Base-by-base conservation (phyloP, 2,113 vertebrate genomes). In the Ancistrus triradiatus region DNA sequence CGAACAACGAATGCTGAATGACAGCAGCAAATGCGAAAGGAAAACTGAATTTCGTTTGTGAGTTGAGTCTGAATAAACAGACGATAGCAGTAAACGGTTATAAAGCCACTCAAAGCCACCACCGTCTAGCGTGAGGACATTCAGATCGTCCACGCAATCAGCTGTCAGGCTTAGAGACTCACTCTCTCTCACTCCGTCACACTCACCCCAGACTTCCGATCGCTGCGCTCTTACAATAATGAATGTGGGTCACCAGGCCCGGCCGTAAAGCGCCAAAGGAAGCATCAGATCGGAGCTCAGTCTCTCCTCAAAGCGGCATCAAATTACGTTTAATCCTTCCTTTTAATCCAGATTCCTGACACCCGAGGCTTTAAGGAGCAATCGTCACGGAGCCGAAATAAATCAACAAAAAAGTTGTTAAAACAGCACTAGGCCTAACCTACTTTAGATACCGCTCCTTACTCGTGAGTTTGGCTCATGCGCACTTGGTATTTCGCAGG, bases 181-280 rank as follows among this genome's bases (percentile, higher is more conserved):
- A 33, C 28, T 28, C n/a, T n/a, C n/a, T n/a, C n/a, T n/a, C n/a
- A n/a, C n/a, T n/a, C n/a, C n/a, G n/a, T n/a, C n/a, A n/a, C 3
- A 15, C 3, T 35, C 51, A 7, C 51, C 0, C 3, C 27, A 31
- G 27, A 31, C 3, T 31, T 31, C 7, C 7, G 27, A 31, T 4
- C 27, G 27, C 27, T n/a, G 25, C 49, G 19, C 28, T 19, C 2
- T 18, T 53, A 19, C 28, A 42, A 17, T 28, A 22, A 58, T 79
- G 75, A 87, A 86, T 86, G 84, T 86, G 83, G 84, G 83, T 86
- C 86, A 87, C 77, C 83, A 80, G 86, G 86, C 86, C 84, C 85
- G 79, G 73, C 18, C 10, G 50, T 81, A 80, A 74, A 75, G 73
- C 76, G 76, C 78, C 77, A 82, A 78, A 80, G 82, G 83, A 86